Evolutionary conservation across 2,113 vertebrate genomes (phyloP), one percentile per base, ranked within the genome.

Genomic region (Phycodurus eques): DNA sequence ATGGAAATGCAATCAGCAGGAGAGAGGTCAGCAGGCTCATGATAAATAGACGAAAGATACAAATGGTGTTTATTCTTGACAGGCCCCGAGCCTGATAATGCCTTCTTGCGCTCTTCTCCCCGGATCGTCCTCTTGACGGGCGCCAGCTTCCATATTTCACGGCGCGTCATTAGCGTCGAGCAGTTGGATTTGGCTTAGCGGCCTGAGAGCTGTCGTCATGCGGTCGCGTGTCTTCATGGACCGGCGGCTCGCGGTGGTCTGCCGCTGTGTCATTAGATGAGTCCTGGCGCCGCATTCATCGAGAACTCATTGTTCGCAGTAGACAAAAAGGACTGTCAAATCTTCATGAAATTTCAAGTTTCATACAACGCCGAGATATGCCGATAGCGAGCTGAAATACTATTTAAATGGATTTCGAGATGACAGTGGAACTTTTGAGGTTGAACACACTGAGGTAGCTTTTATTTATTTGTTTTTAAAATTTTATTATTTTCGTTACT

Each of bases 1-100:
- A 93, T 92, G 88, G 89, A 90, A 93, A 92, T 91, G 86, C 90
- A 92, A 92, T 92, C 91, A 91, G 88, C 80, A 88, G 82, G 79
- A 81, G 85, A 87, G 90, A 87, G 88, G 88, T 88, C 89, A 91
- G 87, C 88, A 74, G 79, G 78, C 89, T 85, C 88, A 90, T 91
- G 83, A 90, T 84, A 80, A 90, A 85, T 84, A 90, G 88, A 85
- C 85, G 84, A 89, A 86, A 86, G 82, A 90, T 88, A 88, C 86
- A 90, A 92, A 92, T 88, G 84, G 75, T 86, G 76, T 89, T 90
- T 89, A 88, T 88, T 88, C 88, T 87, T 76, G 83, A 86, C 83
- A 83, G 83, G 79, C 76, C 42, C 2, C 83, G 78, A 74, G 76
- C 73, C 81, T 77, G 83, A 85, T 88, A 87, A 87, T 84, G 70